Evolutionary conservation across 2,797 vertebrate species (phyloP).

Genomic region (Prionace glauca): DNA sequence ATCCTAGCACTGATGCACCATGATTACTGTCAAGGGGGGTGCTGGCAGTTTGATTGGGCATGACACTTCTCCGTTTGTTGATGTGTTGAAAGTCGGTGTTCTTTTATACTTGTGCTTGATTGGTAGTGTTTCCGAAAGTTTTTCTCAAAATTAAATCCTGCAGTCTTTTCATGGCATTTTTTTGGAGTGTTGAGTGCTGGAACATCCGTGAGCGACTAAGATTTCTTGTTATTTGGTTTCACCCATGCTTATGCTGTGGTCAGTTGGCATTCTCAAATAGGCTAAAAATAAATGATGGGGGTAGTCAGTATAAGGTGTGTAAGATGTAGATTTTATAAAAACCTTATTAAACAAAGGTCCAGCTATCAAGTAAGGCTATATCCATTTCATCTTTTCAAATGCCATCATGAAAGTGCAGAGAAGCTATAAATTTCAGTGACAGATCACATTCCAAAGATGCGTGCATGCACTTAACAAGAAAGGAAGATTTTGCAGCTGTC

Average conservation of each 20-base stretch:
- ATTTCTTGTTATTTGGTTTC: conserved; percentile 10
- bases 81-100: conserved; percentile 12
- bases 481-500: conserved; percentile 23
- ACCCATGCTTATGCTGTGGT: background rate
- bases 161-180: conserved; percentile 24
- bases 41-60: conserved; percentile 24
- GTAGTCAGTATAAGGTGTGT: background rate
- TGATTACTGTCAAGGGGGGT: background rate
- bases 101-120: conserved; percentile 30
- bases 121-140: background rate
- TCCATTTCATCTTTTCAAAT: background rate
- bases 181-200: background rate
- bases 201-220: background rate
- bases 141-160: conserved; percentile 27
- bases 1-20: background rate
- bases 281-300: conserved; percentile 1
- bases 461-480: conserved; percentile 16
- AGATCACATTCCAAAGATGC: background rate
- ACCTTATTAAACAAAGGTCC: background rate
- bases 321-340: conserved; percentile 17
- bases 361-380: background rate
- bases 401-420: background rate
- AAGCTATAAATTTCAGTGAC: conserved; percentile 11
- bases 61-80: background rate
- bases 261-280: background rate